Evolutionary conservation across 2,113 vertebrate genomes (phyloP).

Genomic region (Jacana jacana): DNA sequence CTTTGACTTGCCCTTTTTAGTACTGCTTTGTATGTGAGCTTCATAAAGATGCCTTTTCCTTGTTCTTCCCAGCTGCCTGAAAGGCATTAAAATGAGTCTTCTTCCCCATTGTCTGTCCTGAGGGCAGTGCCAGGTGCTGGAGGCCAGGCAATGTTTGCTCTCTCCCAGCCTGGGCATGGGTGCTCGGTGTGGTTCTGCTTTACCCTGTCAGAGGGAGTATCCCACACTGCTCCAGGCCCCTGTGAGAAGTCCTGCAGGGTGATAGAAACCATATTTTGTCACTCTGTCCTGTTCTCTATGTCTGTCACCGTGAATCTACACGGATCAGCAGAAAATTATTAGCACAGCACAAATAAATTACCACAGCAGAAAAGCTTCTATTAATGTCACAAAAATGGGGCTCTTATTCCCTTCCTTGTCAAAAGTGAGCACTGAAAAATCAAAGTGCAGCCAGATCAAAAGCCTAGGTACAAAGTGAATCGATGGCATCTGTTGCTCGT

Average conservation of each 20-base stretch:
- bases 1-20: conserved; percentile 2
- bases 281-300: background rate
- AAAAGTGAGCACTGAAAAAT: conserved; percentile 23
- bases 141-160: background rate
- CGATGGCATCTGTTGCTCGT: conserved; percentile 1
- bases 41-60: background rate
- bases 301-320: conserved; percentile 4
- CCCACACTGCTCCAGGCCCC: background rate
- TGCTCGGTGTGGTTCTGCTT: background rate
- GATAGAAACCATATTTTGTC: background rate
- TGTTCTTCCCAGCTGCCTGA: background rate
- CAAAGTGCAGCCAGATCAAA: conserved; percentile 28
- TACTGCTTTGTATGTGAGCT: background rate
- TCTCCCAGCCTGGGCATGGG: background rate
- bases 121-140: background rate
- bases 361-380: background rate
- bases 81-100: background rate
- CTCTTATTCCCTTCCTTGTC: conserved; percentile 45
- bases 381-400: conserved; percentile 37
- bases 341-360: conserved; percentile 29
- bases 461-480: conserved; percentile 42
- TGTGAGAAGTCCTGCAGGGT: background rate
- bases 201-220: background rate
- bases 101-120: background rate
- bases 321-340: conserved; percentile 22